phyloP scores from a whole-genome alignment of 2,888 invertebrate species.

The Hypercompe scribonia region DNA sequence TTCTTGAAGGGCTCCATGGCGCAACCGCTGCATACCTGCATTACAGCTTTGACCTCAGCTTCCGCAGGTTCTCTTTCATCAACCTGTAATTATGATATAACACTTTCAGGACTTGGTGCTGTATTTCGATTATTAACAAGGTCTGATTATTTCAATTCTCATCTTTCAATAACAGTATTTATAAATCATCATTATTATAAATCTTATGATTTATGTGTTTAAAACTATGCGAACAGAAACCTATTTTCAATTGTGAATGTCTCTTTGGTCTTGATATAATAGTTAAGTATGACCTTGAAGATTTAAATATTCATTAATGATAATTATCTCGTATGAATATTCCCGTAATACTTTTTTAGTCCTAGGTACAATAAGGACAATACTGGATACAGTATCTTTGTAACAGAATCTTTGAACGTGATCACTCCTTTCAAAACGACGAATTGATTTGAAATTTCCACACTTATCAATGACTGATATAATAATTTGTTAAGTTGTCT shows the following conservation, averaged over 20 bases:
- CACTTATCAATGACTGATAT: no score
- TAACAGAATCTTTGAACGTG: no score
- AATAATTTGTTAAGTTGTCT: no score
- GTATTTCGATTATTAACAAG: background rate
- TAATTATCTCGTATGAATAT: background rate
- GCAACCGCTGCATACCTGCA: conserved; percentile 92
- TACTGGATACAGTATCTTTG: no score
- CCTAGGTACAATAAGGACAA: no score
- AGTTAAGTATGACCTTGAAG: background rate
- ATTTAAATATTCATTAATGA: background rate
- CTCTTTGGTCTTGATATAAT: background rate
- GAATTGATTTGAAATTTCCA: background rate
- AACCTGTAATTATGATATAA: conserved; percentile 70
- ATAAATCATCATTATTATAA: background rate
- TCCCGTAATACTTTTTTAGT: background rate
- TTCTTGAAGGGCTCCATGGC: conserved; percentile 92
- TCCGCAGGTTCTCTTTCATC: conserved; percentile 94
- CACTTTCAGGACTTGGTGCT: background rate
- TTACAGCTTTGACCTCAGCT: conserved; percentile 92
- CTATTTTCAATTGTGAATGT: background rate
- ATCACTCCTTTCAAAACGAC: background rate
- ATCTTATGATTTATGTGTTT: background rate
- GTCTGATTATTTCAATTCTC: background rate
- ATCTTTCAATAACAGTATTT: background rate
- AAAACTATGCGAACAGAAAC: background rate